phyloP scores from a whole-genome alignment of 2,888 invertebrate species.

The Caenorhabditis japonica region DNA sequence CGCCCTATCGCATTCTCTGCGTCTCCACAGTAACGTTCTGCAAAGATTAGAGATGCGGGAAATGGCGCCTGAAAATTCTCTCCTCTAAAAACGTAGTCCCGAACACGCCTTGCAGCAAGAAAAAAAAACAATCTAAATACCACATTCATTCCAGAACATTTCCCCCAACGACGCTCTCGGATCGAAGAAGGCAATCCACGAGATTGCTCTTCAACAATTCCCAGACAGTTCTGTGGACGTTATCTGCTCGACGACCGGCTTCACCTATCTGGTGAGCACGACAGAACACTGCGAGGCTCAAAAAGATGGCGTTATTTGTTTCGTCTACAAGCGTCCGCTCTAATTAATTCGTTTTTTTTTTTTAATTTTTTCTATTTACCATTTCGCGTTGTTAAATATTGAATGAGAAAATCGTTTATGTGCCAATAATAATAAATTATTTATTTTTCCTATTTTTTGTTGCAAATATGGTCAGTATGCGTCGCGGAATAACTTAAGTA shows the following conservation, averaged over 20 bases:
- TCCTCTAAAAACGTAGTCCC: too few species aligned
- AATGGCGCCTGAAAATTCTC: too few species aligned
- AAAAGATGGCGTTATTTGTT: slow-evolving; percentile 65
- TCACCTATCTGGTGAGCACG: slow-evolving; percentile 65
- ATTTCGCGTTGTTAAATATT: too few species aligned
- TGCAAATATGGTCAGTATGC: too few species aligned
- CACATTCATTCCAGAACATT: slow-evolving; percentile 57
- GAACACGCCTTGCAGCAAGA: too few species aligned
- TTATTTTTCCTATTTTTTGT: neutral
- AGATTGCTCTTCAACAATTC: slow-evolving; percentile 51
- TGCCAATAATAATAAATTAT: slow-evolving; percentile 8
- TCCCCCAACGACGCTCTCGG: slow-evolving; percentile 59
- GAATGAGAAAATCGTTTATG: neutral
- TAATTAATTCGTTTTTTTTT: slow-evolving; percentile 14
- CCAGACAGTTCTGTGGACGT: slow-evolving; percentile 62
- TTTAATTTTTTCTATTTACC: neutral
- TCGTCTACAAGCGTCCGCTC: slow-evolving; percentile 62
- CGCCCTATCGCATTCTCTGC: too few species aligned
- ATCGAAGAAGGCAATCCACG: slow-evolving; percentile 62
- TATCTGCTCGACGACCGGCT: slow-evolving; percentile 64
- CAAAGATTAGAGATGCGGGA: too few species aligned
- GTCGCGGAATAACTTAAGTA: too few species aligned
- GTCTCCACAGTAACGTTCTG: too few species aligned
- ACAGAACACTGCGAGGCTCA: slow-evolving; percentile 67
- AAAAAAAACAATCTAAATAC: too few species aligned